phyloP scores from a whole-genome alignment of 2,113 vertebrate species.

The Elgaria multicarinata region DNA sequence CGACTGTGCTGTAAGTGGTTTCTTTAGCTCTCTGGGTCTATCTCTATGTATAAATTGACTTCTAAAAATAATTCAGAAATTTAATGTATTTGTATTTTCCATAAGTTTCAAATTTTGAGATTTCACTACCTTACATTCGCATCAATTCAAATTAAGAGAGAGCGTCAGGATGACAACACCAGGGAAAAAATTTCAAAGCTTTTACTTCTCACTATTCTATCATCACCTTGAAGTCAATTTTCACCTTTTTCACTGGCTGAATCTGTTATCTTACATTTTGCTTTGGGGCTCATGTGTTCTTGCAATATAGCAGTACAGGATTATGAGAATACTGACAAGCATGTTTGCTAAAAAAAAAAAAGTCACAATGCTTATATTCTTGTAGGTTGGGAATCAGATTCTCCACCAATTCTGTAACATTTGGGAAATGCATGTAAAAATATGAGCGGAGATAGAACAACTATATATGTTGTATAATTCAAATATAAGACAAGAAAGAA shows the following conservation, averaged over 20 bases:
- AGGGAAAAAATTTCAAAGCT: constrained; percentile 75
- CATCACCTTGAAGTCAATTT: constrained; percentile 84
- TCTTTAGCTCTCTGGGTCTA: background rate
- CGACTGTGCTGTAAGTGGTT: background rate
- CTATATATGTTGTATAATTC: constrained; percentile 8
- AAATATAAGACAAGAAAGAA: constrained; percentile 43
- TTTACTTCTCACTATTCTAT: constrained; percentile 80
- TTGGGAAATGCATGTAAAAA: constrained; percentile 49
- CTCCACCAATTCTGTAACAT: constrained; percentile 35
- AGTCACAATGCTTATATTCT: constrained; percentile 59
- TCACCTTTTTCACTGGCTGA: constrained; percentile 82
- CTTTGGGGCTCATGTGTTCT: constrained; percentile 69
- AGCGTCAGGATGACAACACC: constrained; percentile 63
- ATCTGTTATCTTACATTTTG: constrained; percentile 78
- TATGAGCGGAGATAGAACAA: constrained; percentile 9
- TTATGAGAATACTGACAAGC: constrained; percentile 57
- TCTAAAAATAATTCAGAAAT: background rate
- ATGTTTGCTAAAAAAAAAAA: constrained; percentile 48
- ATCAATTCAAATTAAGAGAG: constrained; percentile 75
- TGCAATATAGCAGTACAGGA: constrained; percentile 65
- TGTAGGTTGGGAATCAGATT: constrained; percentile 17
- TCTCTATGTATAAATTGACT: background rate
- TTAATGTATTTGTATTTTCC: background rate
- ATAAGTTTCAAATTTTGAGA: constrained; percentile 53
- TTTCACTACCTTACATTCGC: constrained; percentile 54